phyloP scores from a whole-genome alignment of 2,888 invertebrate genomes.

The Phengaris arion region DNA sequence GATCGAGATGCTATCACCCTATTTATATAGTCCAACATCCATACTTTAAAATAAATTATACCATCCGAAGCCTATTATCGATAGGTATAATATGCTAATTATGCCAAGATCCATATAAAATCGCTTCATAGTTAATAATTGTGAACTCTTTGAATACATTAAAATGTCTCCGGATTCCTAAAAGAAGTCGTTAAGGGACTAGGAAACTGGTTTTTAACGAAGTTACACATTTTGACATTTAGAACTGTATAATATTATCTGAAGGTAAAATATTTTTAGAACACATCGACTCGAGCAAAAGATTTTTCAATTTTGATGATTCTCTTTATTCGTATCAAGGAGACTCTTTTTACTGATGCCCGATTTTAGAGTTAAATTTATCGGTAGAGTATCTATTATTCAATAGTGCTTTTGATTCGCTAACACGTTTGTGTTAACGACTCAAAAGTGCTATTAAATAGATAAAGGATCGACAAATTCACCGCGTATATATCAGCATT shows the following conservation, averaged over 20 bases:
- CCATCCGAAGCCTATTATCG: not conserved
- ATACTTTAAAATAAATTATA: not conserved
- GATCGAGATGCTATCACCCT: not conserved
- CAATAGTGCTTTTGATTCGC: no score
- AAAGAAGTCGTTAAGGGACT: not conserved
- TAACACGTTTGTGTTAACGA: no score
- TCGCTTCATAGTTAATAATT: not conserved
- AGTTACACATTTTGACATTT: conserved; percentile 5
- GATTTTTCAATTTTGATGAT: no score
- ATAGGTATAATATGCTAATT: conserved; percentile 4
- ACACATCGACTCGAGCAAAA: no score
- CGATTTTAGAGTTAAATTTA: no score
- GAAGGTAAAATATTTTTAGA: not conserved
- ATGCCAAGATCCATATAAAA: not conserved
- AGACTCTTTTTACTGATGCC: no score
- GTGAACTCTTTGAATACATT: conserved; percentile 17
- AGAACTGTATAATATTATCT: not conserved
- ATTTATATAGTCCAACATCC: conserved; percentile 8
- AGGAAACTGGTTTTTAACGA: not conserved
- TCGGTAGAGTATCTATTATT: no score
- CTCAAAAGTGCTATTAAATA: no score
- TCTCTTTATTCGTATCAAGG: no score
- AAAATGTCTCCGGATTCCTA: conserved; percentile 6
- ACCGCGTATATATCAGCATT: no score
- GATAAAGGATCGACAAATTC: no score